These are phyloP conservation scores for Drosophila azteca DNA, from an alignment of 1,140 invertebrate species.

Conservation along the genomic window DNA sequence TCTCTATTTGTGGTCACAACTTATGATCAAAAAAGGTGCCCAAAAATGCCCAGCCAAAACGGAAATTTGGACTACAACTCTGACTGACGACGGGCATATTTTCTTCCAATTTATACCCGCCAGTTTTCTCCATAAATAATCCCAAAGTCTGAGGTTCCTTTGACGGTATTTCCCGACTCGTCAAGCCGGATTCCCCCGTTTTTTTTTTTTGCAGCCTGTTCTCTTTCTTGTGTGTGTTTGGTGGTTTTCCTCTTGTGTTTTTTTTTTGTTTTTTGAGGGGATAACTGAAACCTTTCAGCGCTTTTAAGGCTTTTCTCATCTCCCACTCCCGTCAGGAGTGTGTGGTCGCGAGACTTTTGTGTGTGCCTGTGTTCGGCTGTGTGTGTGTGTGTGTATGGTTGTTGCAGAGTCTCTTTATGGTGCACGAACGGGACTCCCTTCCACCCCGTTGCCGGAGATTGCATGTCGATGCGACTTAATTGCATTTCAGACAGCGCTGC, in stretches of 20 bases:
- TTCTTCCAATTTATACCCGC: neutral
- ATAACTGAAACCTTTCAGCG: constrained; percentile 67
- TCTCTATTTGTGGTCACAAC: too few relatives aligned
- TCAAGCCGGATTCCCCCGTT: constrained; percentile 28
- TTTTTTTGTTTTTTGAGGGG: constrained; percentile 35
- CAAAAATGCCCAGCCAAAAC: too few relatives aligned
- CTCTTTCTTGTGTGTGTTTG: constrained; percentile 16
- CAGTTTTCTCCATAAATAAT: constrained; percentile 18
- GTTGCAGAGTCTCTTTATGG: constrained; percentile 39
- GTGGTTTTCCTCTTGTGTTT: constrained; percentile 2
- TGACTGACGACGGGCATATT: too few relatives aligned
- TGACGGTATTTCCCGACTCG: constrained; percentile 40
- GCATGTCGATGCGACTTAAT: constrained; percentile 80
- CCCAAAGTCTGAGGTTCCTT: constrained; percentile 26
- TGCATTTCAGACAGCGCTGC: constrained; percentile 77
- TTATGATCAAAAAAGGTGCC: too few relatives aligned
- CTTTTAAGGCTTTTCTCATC: constrained; percentile 56
- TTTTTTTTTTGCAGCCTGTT: constrained; percentile 20
- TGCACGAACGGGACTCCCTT: constrained; percentile 5
- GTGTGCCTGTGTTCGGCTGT: constrained; percentile 14
- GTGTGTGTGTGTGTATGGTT: constrained; percentile 49
- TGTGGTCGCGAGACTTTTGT: constrained; percentile 45
- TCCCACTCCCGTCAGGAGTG: constrained; percentile 2
- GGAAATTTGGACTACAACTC: too few relatives aligned
- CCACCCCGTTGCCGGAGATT: constrained; percentile 67